Conservation (phyloP, 2,888 invertebrate species). For the Heteropelma amictum region DNA sequence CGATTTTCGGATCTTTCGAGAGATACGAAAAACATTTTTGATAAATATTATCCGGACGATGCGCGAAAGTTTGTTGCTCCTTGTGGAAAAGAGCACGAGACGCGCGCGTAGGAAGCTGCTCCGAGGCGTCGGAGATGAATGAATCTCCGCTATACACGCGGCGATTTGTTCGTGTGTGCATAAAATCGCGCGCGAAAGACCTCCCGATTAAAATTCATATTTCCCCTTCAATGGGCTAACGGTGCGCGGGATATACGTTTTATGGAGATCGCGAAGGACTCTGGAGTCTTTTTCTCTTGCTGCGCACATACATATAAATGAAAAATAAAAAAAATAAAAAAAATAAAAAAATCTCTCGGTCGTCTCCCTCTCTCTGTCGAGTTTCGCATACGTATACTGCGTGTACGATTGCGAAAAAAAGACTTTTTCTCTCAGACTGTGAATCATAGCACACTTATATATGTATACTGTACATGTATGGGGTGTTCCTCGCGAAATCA, state of each 20-base stretch:
- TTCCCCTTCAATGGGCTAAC: slow-evolving; percentile 45
- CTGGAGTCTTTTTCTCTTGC: too few relatives aligned
- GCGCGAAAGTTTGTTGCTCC: background rate
- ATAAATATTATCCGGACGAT: background rate
- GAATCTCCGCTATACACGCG: too few relatives aligned
- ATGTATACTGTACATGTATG: background rate
- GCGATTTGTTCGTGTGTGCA: slow-evolving; percentile 9
- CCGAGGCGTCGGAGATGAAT: slow-evolving; percentile 18
- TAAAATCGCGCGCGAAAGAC: slow-evolving; percentile 30
- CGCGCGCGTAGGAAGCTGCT: background rate
- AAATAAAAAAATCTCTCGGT: slow-evolving; percentile 15
- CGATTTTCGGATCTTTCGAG: slow-evolving; percentile 1
- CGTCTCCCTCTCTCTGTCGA: slow-evolving; percentile 14
- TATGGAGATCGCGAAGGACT: slow-evolving; percentile 29
- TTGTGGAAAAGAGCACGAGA: slow-evolving; percentile 6
- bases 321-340: background rate
- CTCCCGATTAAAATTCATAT: slow-evolving; percentile 44
- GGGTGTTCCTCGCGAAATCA: background rate
- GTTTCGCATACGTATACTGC: too few relatives aligned
- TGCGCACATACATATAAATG: too few relatives aligned
- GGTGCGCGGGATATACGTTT: slow-evolving; percentile 13
- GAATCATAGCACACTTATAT: too few relatives aligned
- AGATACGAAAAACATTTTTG: too few relatives aligned
- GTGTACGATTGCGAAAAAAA: slow-evolving; percentile 35
- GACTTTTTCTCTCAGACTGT: background rate